Evolutionary conservation across 2,888 invertebrate genomes (phyloP).

Genomic region (Candidula unifasciata): DNA sequence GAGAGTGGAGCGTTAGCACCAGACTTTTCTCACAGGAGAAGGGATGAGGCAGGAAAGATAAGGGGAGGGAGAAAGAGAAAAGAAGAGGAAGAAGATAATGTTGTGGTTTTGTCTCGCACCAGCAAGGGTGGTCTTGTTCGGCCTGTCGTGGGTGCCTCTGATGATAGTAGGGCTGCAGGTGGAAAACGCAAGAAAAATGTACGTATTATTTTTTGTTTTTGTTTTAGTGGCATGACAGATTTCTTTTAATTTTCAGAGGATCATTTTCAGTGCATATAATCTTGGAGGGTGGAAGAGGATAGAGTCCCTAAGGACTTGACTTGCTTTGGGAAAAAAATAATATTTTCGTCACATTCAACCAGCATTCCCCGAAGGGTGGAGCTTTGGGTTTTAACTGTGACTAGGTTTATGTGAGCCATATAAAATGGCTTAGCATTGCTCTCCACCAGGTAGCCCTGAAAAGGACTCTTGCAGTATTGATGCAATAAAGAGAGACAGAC

Average conservation of each 20-base stretch:
- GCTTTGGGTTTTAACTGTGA: no score
- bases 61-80: constrained; percentile 6
- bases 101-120: constrained; percentile 71
- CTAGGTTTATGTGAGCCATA: no score
- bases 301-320: no score
- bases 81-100: constrained; percentile 54
- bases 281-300: no score
- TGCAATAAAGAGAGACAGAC: no score
- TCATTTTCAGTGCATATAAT: no score
- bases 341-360: no score
- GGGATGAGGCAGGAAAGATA: constrained; percentile 28
- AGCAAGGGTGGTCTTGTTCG: constrained; percentile 83
- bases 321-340: no score
- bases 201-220: constrained; percentile 37
- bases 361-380: no score
- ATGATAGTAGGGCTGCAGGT: constrained; percentile 56
- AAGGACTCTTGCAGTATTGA: no score
- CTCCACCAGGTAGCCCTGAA: no score
- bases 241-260: background rate
- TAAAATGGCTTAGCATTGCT: no score
- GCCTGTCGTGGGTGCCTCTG: constrained; percentile 78
- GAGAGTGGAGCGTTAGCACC: constrained; percentile 34
- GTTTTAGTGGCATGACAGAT: background rate
- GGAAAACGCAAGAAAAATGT: constrained; percentile 68
- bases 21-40: constrained; percentile 38